Evolutionary conservation across 2,888 invertebrate species (phyloP).

Genomic region (Rhyacophila evoluta): DNA sequence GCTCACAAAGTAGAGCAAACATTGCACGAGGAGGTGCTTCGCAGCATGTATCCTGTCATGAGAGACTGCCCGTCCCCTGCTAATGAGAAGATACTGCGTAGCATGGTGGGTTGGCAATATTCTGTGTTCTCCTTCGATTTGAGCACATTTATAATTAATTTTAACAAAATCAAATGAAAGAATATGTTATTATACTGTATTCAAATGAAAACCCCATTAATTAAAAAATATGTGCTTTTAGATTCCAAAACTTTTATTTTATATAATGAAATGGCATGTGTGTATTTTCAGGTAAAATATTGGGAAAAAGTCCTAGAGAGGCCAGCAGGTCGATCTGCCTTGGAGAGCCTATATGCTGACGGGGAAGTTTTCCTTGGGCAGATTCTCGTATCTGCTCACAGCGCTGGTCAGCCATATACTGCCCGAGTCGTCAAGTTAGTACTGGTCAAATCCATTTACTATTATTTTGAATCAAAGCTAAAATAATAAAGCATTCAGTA

Average conservation of each 20-base stretch:
- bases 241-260: too few relatives aligned
- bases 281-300: slow-evolving; percentile 81
- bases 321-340: slow-evolving; percentile 82
- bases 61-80: slow-evolving; percentile 65
- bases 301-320: slow-evolving; percentile 90
- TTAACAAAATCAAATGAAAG: background rate
- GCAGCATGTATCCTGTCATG: slow-evolving; percentile 64
- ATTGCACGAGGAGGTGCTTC: slow-evolving; percentile 65
- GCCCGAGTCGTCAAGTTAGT: slow-evolving; percentile 76
- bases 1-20: slow-evolving; percentile 63
- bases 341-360: slow-evolving; percentile 83
- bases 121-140: background rate
- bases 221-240: too few relatives aligned
- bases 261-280: too few relatives aligned
- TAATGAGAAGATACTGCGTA: slow-evolving; percentile 65
- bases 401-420: slow-evolving; percentile 80
- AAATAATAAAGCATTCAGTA: too few relatives aligned
- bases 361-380: slow-evolving; percentile 80
- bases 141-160: background rate
- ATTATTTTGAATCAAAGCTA: too few relatives aligned
- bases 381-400: slow-evolving; percentile 84
- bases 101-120: slow-evolving; percentile 60
- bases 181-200: background rate
- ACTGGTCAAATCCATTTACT: too few relatives aligned
- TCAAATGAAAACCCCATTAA: too few relatives aligned